These are phyloP conservation scores for Xanthorhoe designata DNA, from an alignment of 2,888 invertebrate species.

Conservation along the genomic window DNA sequence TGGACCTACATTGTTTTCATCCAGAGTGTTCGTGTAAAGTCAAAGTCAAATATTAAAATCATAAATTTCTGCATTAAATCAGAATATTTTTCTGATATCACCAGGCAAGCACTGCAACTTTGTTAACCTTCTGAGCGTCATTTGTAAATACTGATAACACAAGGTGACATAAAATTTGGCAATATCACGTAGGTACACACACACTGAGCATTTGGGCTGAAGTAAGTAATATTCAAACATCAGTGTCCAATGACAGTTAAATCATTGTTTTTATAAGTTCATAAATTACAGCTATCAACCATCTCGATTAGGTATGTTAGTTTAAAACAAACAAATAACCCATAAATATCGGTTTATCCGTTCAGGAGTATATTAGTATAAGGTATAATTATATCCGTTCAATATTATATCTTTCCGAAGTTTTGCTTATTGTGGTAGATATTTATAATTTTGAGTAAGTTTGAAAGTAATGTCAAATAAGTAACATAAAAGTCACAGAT, in stretches of 20 bases:
- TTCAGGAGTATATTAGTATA: no score
- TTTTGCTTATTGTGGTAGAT: no score
- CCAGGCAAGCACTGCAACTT: constrained; percentile 22
- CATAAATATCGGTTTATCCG: not conserved
- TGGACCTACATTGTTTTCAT: not conserved
- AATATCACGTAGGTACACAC: constrained; percentile 36
- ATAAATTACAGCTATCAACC: no score
- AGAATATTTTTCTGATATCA: constrained; percentile 12
- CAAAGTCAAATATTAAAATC: constrained; percentile 11
- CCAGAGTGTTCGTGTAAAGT: not conserved
- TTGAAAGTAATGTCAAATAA: no score
- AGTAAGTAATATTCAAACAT: not conserved
- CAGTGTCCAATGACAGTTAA: not conserved
- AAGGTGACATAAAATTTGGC: constrained; percentile 59
- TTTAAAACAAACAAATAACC: no score
- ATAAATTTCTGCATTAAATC: constrained; percentile 26
- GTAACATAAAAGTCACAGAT: no score
- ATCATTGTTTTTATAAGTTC: no score
- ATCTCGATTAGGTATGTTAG: no score
- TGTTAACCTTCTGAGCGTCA: constrained; percentile 52
- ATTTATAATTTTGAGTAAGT: no score
- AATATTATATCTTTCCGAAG: no score
- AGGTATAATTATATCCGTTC: no score
- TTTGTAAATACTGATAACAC: constrained; percentile 48
- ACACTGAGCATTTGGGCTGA: not conserved